Base-by-base conservation (phyloP, 2,113 vertebrate genomes). In the Labrus mixtus region DNA sequence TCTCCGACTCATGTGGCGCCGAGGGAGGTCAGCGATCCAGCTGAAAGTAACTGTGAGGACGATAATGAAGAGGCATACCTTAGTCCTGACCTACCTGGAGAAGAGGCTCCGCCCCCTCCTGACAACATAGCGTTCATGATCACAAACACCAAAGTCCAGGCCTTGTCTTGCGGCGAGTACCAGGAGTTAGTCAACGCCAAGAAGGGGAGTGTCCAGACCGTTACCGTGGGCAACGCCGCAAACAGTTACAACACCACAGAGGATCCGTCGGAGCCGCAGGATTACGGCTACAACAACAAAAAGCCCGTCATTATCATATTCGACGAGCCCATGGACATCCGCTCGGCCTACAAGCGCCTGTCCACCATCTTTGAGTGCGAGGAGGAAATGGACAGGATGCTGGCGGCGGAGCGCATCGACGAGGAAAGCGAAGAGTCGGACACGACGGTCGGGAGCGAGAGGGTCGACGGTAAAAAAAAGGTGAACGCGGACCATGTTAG, bases 81-180 rank as follows among this genome's bases (percentile, higher is more conserved):
- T 10, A 93, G 94, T 86, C 96, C 96, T 46, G 94, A 95, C 59
- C 81, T 94, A 56, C 96, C 96, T 17, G 91, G 83, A 7, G 98
- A 98, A 19, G 96, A 97, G 60, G 93, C 86, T 10, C 92, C 93
- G 46, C 93, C 93, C 5, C 91, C 94, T 13, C 90, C 95, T 0
- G 97, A 98, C 83, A 99, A 98, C 88, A 97, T 99, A 0, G 98
- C 97, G 53, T 99, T 99, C 80, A 98, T 98, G 97, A 98, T 99
- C 15, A 99, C 97, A 16, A 96, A 93, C 89, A 98, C 95, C 0
- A 96, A 96, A 0, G 96, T 99, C 5, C 96, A 98, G 91, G 94
- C 96, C 2, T 93, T 99, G 63, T 98, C 97, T 0, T 96, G 95
- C 0, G 97, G 97, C 17, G 98, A 99, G 82, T 98, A 98, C 84